These are phyloP conservation scores for Ommatoiulus sabulosus DNA, from an alignment of 2,888 invertebrate genomes.

Conservation along the genomic window DNA sequence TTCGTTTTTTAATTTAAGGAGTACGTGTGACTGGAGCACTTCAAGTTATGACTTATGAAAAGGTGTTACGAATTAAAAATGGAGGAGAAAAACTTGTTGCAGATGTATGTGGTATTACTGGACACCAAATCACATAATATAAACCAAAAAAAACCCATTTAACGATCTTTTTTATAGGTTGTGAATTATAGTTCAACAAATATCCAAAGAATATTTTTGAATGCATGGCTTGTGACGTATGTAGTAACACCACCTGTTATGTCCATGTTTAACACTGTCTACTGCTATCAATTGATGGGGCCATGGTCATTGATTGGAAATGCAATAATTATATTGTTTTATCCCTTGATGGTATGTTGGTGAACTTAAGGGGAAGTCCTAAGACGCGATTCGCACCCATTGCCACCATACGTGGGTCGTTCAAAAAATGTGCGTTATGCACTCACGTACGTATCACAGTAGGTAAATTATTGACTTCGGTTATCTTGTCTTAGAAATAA, in stretches of 20 bases:
- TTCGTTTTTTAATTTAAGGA: constrained; percentile 45
- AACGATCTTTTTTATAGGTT: constrained; percentile 21
- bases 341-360: constrained; percentile 68
- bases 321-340: constrained; percentile 67
- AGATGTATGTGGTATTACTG: constrained; percentile 44
- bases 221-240: constrained; percentile 64
- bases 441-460: too few relatives aligned
- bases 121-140: too few relatives aligned
- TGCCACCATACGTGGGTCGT: too few relatives aligned
- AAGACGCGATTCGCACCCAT: too few relatives aligned
- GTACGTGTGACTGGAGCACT: constrained; percentile 52
- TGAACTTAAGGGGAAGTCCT: too few relatives aligned
- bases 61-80: constrained; percentile 51
- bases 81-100: constrained; percentile 53
- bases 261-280: constrained; percentile 67
- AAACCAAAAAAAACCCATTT: too few relatives aligned
- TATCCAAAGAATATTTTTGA: constrained; percentile 65
- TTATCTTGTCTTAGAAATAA: too few relatives aligned
- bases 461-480: too few relatives aligned
- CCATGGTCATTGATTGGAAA: constrained; percentile 69
- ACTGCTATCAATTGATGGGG: constrained; percentile 68
- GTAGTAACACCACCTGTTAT: constrained; percentile 66
- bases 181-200: constrained; percentile 56
- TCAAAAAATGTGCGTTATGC: too few relatives aligned
- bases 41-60: constrained; percentile 56